phyloP scores from a whole-genome alignment of 1,140 invertebrate species.

The Aethina tumida region DNA sequence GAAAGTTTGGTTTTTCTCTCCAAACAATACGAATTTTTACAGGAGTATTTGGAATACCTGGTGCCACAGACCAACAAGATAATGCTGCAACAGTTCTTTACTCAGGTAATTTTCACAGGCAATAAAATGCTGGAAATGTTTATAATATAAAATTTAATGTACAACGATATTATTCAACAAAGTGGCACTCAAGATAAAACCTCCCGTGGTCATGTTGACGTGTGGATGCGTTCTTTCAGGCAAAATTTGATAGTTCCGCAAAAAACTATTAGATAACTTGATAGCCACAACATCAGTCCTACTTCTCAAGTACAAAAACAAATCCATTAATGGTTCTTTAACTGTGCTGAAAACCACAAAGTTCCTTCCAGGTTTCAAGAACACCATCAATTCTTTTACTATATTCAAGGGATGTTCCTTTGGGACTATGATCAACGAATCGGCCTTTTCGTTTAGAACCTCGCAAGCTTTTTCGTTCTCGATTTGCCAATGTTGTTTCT shows the following conservation, averaged over 20 bases:
- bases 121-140: background rate
- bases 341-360: conserved; percentile 74
- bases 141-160: conserved; percentile 2
- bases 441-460: conserved; percentile 52
- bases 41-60: conserved; percentile 70
- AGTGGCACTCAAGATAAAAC: conserved; percentile 64
- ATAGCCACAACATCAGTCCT: conserved; percentile 59
- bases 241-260: conserved; percentile 82
- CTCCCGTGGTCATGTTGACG: conserved; percentile 64
- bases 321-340: conserved; percentile 71
- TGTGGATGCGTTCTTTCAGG: conserved; percentile 75
- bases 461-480: conserved; percentile 52
- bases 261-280: conserved; percentile 74
- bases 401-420: conserved; percentile 80
- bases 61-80: conserved; percentile 51
- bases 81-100: conserved; percentile 66
- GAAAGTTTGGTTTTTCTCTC: conserved; percentile 87
- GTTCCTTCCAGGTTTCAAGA: conserved; percentile 65
- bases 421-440: conserved; percentile 67
- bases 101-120: conserved; percentile 34
- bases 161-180: conserved; percentile 31
- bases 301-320: conserved; percentile 65
- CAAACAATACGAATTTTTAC: conserved; percentile 74
- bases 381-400: conserved; percentile 59
- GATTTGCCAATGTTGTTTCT: conserved; percentile 50